A percentile compares a stretch with the other conserved stretches of the same genome.
These are phyloP conservation scores for Ernsta delagoae DNA, from an alignment of 2,888 invertebrate species.

Conservation along the genomic window DNA sequence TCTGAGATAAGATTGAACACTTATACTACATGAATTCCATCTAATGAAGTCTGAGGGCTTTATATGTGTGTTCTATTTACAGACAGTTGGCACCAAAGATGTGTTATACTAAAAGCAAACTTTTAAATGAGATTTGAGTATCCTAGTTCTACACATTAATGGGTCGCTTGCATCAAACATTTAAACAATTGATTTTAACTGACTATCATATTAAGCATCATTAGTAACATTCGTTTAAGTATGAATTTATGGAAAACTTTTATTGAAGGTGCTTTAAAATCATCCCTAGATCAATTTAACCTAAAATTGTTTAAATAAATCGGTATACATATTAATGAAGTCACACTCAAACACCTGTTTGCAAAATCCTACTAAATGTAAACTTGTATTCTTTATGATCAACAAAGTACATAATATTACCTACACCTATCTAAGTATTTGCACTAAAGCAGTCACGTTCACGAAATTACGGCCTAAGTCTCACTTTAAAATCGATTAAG, in stretches of 20 bases:
- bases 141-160: background rate
- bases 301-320: no score
- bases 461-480: slow-evolving; percentile 26
- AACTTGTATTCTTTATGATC: no score
- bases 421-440: slow-evolving; percentile 29
- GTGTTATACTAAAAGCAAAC: background rate
- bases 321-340: no score
- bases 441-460: slow-evolving; percentile 32
- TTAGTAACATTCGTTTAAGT: no score
- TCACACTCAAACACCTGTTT: background rate
- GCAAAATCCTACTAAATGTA: background rate
- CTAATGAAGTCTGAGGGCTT: background rate
- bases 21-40: background rate
- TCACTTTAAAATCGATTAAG: slow-evolving; percentile 31
- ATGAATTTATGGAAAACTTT: no score
- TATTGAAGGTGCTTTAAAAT: no score
- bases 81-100: background rate
- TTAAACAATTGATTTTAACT: no score
- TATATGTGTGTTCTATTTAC: background rate
- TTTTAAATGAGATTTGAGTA: background rate
- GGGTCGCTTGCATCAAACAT: no score
- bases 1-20: background rate
- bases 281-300: no score
- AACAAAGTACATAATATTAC: background rate
- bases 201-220: no score